Percentiles rank a stretch among this genome's conserved stretches.
Evolutionary conservation across 2,888 invertebrate species (phyloP).

Genomic region (Stegana nigrithorax): DNA sequence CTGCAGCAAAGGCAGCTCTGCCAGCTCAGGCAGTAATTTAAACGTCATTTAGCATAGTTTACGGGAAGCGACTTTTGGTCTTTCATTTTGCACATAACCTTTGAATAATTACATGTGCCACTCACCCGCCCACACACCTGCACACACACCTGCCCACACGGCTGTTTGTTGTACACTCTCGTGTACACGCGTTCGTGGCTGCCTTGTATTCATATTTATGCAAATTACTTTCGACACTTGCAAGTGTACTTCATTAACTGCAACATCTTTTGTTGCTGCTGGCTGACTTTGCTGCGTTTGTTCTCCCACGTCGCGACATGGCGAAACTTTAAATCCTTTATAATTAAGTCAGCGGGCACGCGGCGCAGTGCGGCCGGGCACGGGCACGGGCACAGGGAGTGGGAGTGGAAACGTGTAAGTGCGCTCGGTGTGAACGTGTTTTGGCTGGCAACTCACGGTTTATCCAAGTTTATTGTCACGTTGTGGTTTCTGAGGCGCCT

Average conservation of each 20-base stretch:
- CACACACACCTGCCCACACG: neutral
- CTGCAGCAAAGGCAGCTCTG: neutral
- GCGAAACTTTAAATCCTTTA: constrained; percentile 48
- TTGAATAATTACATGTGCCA: neutral
- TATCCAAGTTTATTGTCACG: constrained; percentile 46
- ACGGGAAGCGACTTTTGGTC: neutral
- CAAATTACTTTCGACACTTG: constrained; percentile 40
- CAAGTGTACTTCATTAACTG: constrained; percentile 33
- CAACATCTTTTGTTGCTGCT: constrained; percentile 25
- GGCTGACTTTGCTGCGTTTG: neutral
- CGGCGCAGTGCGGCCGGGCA: too few relatives aligned
- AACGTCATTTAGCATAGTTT: constrained; percentile 54
- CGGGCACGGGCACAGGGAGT: too few relatives aligned
- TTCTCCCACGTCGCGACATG: neutral
- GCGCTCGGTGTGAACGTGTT: constrained; percentile 39
- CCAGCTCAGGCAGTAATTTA: constrained; percentile 42
- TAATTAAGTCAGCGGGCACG: constrained; percentile 58
- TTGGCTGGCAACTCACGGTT: constrained; percentile 49
- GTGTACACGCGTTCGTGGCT: neutral
- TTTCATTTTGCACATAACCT: constrained; percentile 4
- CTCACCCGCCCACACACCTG: neutral
- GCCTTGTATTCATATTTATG: constrained; percentile 42
- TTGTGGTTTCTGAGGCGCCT: too few relatives aligned
- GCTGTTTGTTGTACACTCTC: neutral
- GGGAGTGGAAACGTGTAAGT: too few relatives aligned